phyloP scores from a whole-genome alignment of 2,888 invertebrate genomes.

The Torymus aiolomorphi region DNA sequence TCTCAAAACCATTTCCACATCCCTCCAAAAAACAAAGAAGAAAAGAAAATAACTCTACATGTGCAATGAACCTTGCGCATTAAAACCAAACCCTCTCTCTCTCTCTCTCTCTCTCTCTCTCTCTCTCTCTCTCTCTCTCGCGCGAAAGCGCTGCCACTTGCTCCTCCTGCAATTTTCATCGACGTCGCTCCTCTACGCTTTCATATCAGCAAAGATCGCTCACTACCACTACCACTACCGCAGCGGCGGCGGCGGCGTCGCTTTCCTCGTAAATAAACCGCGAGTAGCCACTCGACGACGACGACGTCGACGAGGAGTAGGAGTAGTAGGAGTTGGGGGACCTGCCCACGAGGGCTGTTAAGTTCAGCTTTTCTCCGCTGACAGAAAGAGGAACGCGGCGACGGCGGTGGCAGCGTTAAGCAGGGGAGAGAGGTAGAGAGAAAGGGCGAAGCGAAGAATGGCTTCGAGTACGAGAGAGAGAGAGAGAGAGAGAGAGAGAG shows the following conservation, averaged over 20 bases:
- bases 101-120: no score
- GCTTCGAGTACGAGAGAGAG: slow-evolving; percentile 31
- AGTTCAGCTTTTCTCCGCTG: slow-evolving; percentile 59
- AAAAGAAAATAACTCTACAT: no score
- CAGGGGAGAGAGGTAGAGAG: neutral
- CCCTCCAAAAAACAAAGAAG: no score
- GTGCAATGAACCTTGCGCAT: neutral
- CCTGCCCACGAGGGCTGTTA: slow-evolving; percentile 59
- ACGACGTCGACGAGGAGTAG: slow-evolving; percentile 14
- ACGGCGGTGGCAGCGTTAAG: slow-evolving; percentile 16
- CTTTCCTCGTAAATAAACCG: slow-evolving; percentile 61
- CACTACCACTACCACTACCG: neutral
- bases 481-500: neutral
- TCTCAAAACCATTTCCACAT: no score
- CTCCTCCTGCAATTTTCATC: slow-evolving; percentile 41
- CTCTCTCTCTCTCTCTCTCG: no score
- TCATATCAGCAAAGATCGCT: slow-evolving; percentile 28
- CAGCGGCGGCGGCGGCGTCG: neutral
- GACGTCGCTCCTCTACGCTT: slow-evolving; percentile 35
- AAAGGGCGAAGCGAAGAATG: neutral
- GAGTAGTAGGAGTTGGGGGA: neutral
- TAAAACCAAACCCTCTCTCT: neutral
- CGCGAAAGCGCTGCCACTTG: neutral
- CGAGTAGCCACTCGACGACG: slow-evolving; percentile 58
- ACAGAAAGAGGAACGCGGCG: slow-evolving; percentile 52